Base-by-base conservation (phyloP, 2,797 vertebrate genomes). In the Acomys russatus region DNA sequence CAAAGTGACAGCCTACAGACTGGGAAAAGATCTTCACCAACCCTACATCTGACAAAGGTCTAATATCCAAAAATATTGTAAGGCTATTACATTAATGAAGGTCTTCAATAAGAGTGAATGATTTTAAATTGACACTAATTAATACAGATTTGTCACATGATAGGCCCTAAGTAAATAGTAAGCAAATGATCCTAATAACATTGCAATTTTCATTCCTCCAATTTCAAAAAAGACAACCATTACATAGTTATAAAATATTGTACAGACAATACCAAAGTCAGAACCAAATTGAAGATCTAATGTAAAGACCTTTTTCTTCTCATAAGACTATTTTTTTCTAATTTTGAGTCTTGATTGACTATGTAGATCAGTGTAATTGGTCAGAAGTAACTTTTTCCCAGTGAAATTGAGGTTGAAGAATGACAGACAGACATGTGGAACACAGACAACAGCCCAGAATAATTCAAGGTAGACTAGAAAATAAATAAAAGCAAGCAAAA, bases 291-390 rank as follows among this genome's bases (percentile, higher is more conserved):
- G 18, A 20, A 38, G 63, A 70, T 74, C 8, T 30, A 22, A 91
- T 84, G 63, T 68, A 71, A 94, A 66, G 59, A 56, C 76, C 80
- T 90, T 90, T 87, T 88, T 71, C 68, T 88, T 94, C 88, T 61
- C 73, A 61, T 3, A 23, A 66, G 10, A 33, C 30, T 49, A 59
- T 30, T 14, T 35, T 44, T 63, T 77, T 90, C 78, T 87, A 51
- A 92, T 44, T 49, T 61, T 79, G 61, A 89, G 20, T 35, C 33
- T 23, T 23, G 49, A 91, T 70, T 33, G n/a, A 63, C 33, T 30
- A 14, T 2, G 8, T 17, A 64, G 73, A 51, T 79, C 71, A 91
- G 35, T 61, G 25, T 30, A 71, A 56, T n/a, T 91, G 87, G 35
- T 76, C 44, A 30, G 12, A 82, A 89, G 25, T 91, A 64, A 56